Evolutionary conservation across 2,888 invertebrate genomes (phyloP), one percentile per base, ranked within the genome.

Genomic region (Papilio protenor): DNA sequence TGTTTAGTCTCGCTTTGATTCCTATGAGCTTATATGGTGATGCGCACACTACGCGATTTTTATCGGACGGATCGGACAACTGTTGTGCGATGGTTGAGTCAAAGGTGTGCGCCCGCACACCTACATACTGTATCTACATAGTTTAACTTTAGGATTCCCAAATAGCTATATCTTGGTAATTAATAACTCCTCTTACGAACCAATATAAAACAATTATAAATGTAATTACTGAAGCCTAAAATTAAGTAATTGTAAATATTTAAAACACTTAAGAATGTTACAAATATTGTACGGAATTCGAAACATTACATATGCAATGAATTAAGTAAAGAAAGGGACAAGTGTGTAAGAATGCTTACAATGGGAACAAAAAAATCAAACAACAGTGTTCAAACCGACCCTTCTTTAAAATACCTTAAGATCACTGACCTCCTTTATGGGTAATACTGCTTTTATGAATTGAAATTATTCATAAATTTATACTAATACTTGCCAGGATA

Each of bases 341-440:
- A 94, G 93, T 93, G 92, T 86, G 82, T 87, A 85, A 92, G 90
- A 91, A 91, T 87, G 85, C 84, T 80, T 82, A 90, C 86, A 91
- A 91, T 87, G 86, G 85, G 84, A 80, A 90, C 88, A 90, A 91
- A 86, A 40, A 87, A 81, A 83, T 83, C 80, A 83, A 90, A 90
- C 88, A 88, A 87, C 84, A 83, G 85, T 81, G 82, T 85, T 85
- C 86, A 86, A 82, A 82, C 82, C 82, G 82, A 81, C 87, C 88
- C 90, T 89, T 86, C 87, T 85, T 82, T 55, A 33, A 72, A 55
- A 33, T 72, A 55, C 55, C 21, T 45, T 81, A 81, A 85, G 90
- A 90, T 89, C 88, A 85, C 81, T 84, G 89, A 91, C 90, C 92
- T 72, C 49, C 18, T 64, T 66, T 45, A 18, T 33, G 40, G 18